Base-by-base conservation (phyloP, 2,113 vertebrate species). In the Lepus europaeus region DNA sequence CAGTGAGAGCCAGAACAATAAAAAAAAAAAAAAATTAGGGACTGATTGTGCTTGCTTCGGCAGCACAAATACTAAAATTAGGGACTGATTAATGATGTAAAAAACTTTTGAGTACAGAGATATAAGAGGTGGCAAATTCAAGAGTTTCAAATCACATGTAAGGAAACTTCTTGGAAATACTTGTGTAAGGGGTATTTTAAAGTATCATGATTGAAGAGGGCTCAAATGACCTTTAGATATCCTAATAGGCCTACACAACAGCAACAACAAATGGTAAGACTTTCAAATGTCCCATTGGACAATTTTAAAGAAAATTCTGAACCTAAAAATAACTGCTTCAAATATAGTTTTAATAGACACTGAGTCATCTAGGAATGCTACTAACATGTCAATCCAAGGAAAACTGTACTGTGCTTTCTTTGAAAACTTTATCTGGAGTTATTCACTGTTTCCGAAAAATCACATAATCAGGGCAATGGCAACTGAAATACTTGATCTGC, bases 311-410 rank as follows among this genome's bases (percentile, higher is more conserved):
- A 80, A 59, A 23, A 27, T 53, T 70, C 49, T 76, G 5, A 92
- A 77, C 49, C 20, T 93, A 81, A 87, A 95, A 73, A 20, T 84
- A 84, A 87, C 25, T 90, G 76, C n/a, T 90, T 82, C 76, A 81
- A 90, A 80, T 25, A 9, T 86, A 78, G 39, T 92, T 63, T 64
- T 59, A 94, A 51, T 3, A 64, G 33, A 90, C 25, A 85, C 11
- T 9, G 14, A 29, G 33, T n/a, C 31, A 88, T 63, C 77, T 77
- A 82, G 14, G 84, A 77, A 88, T 69, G 68, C 31, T 82, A 87
- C 69, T 59, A 61, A 82, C 59, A 78, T n/a, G n/a, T 51, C 86
- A 61, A 80, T 2, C 27, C 20, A 90, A 81, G 11, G n/a, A 90
- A 86, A 11, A 74, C 27, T 64, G 6, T 36, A 74, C 6, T 85